These are phyloP conservation scores for Pogona vitticeps DNA, from an alignment of 2,113 vertebrate species.

Conservation along the genomic window DNA sequence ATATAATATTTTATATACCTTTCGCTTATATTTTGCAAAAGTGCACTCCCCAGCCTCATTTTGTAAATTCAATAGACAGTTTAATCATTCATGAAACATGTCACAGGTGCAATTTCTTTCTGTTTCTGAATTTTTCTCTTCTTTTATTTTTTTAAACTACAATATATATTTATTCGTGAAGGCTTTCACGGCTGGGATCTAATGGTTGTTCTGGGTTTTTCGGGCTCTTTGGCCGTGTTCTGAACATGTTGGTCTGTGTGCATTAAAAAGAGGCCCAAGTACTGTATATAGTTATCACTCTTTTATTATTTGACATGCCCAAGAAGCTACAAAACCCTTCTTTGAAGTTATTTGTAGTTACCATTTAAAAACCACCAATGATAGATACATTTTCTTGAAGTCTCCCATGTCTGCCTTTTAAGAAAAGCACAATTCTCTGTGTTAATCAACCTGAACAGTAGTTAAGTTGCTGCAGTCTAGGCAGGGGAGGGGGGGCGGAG, in stretches of 20 bases:
- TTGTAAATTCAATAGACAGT: background rate
- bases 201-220: no score
- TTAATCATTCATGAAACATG: background rate
- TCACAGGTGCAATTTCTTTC: background rate
- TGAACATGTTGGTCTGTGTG: background rate
- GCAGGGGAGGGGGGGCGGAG: rapidly evolving
- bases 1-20: background rate
- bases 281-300: background rate
- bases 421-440: conserved; percentile 15
- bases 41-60: background rate
- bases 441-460: conserved; percentile 52
- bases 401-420: background rate
- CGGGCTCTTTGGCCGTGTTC: no score
- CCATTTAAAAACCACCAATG: conserved; percentile 16
- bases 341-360: rapidly evolving
- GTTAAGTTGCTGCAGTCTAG: background rate
- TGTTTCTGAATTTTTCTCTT: background rate
- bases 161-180: background rate
- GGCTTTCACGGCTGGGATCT: no score
- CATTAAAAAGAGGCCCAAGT: background rate
- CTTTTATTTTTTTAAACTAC: background rate
- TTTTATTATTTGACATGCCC: background rate
- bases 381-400: background rate
- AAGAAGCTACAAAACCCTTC: rapidly evolving
- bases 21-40: background rate